Evolutionary conservation across 1,140 invertebrate genomes (phyloP).

Genomic region (Doryteuthis pealeii): DNA sequence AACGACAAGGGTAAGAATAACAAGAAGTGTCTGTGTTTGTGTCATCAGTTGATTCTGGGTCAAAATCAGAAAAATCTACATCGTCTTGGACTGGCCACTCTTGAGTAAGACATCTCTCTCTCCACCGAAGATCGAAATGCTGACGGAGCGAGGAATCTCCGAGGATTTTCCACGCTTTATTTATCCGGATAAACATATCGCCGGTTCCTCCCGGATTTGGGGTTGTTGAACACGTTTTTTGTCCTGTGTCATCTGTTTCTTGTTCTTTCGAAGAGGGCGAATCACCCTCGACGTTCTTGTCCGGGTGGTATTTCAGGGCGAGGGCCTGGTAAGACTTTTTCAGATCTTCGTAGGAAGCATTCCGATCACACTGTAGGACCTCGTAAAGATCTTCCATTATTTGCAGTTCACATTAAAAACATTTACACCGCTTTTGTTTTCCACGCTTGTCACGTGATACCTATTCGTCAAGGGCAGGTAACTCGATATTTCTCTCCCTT

Average conservation of each 20-base stretch:
- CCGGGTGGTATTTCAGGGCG: slow-evolving; percentile 41
- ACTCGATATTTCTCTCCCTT: no score
- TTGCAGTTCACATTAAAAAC: background rate
- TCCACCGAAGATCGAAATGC: slow-evolving; percentile 45
- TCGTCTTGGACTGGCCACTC: slow-evolving; percentile 50
- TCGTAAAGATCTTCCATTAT: slow-evolving; percentile 47
- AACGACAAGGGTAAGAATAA: slow-evolving; percentile 42
- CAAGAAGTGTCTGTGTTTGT: background rate
- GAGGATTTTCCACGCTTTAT: slow-evolving; percentile 49
- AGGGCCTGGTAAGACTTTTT: slow-evolving; percentile 38
- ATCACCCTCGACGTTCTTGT: slow-evolving; percentile 28
- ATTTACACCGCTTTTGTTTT: no score
- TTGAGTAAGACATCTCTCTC: slow-evolving; percentile 41
- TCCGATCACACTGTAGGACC: slow-evolving; percentile 32
- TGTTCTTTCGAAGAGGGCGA: no score
- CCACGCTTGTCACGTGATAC: no score
- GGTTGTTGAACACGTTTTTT: no score
- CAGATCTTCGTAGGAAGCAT: slow-evolving; percentile 31
- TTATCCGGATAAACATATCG: slow-evolving; percentile 40
- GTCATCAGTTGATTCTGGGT: slow-evolving; percentile 9
- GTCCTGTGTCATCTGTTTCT: no score
- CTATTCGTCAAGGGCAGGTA: no score
- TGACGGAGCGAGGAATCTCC: slow-evolving; percentile 36
- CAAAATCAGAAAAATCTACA: slow-evolving; percentile 46
- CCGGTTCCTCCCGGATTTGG: background rate